phyloP scores from a whole-genome alignment of 1,140 invertebrate species.

The Stenopsyche tienmushanensis region DNA sequence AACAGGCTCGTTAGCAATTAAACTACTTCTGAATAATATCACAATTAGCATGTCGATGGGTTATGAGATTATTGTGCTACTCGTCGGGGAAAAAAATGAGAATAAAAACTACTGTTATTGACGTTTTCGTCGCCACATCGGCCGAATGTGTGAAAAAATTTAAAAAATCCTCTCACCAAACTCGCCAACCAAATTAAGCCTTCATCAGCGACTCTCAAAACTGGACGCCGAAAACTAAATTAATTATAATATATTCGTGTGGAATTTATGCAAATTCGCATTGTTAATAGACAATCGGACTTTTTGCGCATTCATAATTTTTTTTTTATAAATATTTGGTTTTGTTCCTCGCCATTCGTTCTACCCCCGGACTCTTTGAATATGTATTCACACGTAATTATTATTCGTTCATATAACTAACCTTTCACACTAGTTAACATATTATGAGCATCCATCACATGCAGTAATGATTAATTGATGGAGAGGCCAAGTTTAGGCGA shows the following conservation, averaged over 20 bases:
- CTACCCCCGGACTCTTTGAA: no score
- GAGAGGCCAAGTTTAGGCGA: conserved; percentile 3
- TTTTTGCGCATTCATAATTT: background rate
- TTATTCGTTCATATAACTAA: conserved; percentile 21
- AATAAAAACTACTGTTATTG: no score
- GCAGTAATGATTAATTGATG: conserved; percentile 22
- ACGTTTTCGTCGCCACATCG: no score
- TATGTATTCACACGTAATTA: background rate
- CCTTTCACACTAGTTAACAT: conserved; percentile 25
- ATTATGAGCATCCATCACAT: conserved; percentile 24
- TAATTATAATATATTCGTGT: background rate
- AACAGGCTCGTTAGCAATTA: no score
- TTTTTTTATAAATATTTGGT: background rate
- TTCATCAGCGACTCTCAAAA: background rate
- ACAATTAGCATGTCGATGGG: no score
- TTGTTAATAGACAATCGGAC: background rate
- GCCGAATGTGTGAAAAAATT: background rate
- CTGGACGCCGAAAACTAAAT: background rate
- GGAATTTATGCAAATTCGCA: background rate
- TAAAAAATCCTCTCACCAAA: background rate
- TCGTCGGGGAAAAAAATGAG: no score
- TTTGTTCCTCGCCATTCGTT: no score
- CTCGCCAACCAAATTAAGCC: background rate
- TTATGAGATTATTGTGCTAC: no score
- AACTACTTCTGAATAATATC: no score